These are phyloP conservation scores for Octopus sinensis DNA, from an alignment of 1,140 invertebrate genomes.

Conservation along the genomic window DNA sequence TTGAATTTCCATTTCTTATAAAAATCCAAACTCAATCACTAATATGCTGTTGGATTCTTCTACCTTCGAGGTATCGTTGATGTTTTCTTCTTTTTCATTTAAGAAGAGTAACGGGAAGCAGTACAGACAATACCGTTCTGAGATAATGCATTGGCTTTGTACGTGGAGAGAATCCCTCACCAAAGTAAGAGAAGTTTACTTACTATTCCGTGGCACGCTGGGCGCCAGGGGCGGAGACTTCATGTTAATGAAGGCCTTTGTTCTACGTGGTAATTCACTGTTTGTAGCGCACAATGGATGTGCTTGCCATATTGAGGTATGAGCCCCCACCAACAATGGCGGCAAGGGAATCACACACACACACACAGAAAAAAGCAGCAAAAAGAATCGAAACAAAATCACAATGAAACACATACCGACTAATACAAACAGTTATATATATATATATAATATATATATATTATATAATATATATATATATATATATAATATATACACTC, in stretches of 20 bases:
- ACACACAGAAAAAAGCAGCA: neutral
- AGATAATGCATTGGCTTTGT: neutral
- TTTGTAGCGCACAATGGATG: neutral
- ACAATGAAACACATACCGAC: neutral
- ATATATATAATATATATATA: constrained; percentile 1
- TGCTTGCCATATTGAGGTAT: constrained; percentile 3
- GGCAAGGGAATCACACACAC: neutral
- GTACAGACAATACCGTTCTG: neutral
- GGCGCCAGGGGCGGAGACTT: constrained; percentile 4
- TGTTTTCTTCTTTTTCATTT: neutral
- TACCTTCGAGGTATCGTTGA: neutral
- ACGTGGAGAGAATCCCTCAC: neutral
- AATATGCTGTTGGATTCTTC: neutral
- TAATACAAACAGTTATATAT: neutral
- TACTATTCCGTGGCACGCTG: constrained; percentile 1
- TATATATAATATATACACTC: too few species aligned
- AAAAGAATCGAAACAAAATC: neutral
- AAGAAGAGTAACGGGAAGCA: neutral
- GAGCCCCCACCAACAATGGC: neutral
- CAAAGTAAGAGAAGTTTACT: constrained; percentile 1
- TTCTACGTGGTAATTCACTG: constrained; percentile 9
- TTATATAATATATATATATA: neutral
- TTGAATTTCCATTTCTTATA: neutral
- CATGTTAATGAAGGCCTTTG: constrained; percentile 6
- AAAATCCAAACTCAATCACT: neutral